Evolutionary conservation across 2,113 vertebrate genomes (phyloP).

Genomic region (Cryptotis parvus): DNA sequence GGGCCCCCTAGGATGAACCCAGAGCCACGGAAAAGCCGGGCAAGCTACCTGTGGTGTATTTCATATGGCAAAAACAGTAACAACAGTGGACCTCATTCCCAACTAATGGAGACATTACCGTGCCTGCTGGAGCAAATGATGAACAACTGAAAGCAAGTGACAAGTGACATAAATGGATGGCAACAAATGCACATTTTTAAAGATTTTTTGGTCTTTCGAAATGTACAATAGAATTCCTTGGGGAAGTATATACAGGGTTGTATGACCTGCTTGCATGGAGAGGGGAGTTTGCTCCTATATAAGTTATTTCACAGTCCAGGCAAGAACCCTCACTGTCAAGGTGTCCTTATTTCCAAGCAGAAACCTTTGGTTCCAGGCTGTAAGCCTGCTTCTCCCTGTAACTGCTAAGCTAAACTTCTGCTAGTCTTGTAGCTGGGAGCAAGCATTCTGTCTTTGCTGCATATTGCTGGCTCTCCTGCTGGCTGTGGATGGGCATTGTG

Average conservation of each 20-base stretch:
- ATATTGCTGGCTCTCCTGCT: neutral
- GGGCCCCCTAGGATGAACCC: too few relatives aligned
- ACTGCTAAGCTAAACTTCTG: neutral
- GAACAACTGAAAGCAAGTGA: too few relatives aligned
- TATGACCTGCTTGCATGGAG: neutral
- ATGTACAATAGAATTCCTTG: neutral
- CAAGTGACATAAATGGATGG: constrained; percentile 82
- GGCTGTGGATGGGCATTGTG: neutral
- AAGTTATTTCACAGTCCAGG: neutral
- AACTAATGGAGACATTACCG: too few relatives aligned
- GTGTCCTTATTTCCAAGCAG: neutral
- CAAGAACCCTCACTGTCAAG: neutral
- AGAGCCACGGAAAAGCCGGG: too few relatives aligned
- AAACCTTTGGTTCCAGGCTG: neutral
- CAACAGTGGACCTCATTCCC: too few relatives aligned
- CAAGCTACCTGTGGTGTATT: too few relatives aligned
- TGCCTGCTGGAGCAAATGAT: too few relatives aligned
- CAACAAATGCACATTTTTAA: constrained; percentile 77
- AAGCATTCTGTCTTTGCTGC: neutral
- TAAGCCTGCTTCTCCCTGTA: neutral
- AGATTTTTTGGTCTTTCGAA: neutral
- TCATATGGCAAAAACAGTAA: too few relatives aligned
- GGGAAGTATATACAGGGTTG: neutral
- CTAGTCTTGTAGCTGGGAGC: neutral
- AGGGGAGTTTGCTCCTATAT: neutral